These are phyloP conservation scores for Acestrorhynchus altus DNA, from an alignment of 2,797 vertebrate genomes.

Conservation along the genomic window DNA sequence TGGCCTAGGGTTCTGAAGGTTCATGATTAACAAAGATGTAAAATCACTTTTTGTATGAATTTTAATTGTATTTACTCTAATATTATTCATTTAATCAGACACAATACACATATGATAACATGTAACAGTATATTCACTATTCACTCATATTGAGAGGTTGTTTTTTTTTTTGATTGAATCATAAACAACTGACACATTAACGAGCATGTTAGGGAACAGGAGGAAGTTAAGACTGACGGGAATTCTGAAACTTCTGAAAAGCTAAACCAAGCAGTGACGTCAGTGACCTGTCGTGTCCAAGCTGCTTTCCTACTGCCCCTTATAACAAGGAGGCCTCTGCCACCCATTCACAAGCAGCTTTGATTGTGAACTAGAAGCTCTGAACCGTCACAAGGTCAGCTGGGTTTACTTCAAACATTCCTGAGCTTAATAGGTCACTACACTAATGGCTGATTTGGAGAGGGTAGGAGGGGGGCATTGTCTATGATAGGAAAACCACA, in stretches of 20 bases:
- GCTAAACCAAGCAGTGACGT: constrained; percentile 38
- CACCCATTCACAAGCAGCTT: constrained; percentile 44
- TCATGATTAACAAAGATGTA: too few species aligned
- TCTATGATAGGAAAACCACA: not conserved
- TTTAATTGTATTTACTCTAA: too few species aligned
- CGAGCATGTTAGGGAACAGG: constrained; percentile 6
- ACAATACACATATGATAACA: too few species aligned
- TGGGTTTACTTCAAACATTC: constrained; percentile 70
- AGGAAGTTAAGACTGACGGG: constrained; percentile 25
- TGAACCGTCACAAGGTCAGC: constrained; percentile 68
- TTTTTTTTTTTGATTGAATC: not conserved
- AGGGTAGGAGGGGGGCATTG: constrained; percentile 20
- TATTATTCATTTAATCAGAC: too few species aligned
- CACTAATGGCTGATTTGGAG: constrained; percentile 50
- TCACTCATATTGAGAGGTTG: too few species aligned
- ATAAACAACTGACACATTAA: constrained; percentile 18
- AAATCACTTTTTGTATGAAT: too few species aligned
- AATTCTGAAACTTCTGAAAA: constrained; percentile 17
- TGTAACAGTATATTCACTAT: too few species aligned
- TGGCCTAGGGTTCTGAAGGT: too few species aligned
- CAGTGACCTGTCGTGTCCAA: constrained; percentile 22
- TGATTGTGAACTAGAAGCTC: constrained; percentile 73
- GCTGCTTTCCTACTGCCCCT: not conserved
- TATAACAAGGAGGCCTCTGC: not conserved
- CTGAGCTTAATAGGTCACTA: constrained; percentile 74